Percentiles rank a stretch among this genome's conserved stretches.
phyloP scores from a whole-genome alignment of 2,113 vertebrate species.

The Lanius collurio region DNA sequence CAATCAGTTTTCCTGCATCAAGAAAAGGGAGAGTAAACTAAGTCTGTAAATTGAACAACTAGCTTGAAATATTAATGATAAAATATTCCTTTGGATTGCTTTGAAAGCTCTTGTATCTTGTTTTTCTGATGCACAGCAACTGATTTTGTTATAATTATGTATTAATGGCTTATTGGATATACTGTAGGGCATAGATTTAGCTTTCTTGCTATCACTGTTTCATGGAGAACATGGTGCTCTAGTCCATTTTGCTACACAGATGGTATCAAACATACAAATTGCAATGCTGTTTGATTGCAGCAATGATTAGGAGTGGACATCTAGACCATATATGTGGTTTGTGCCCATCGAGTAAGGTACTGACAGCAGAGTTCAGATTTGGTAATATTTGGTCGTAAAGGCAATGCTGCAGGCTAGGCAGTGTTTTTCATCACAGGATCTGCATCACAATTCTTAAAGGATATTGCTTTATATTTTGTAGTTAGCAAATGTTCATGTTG shows the following conservation, averaged over 20 bases:
- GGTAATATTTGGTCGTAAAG: background rate
- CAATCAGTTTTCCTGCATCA: background rate
- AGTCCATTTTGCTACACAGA: background rate
- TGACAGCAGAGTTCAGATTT: background rate
- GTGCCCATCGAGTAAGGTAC: background rate
- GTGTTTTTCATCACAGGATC: background rate
- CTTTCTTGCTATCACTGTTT: background rate
- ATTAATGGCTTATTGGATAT: background rate
- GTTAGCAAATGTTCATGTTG: background rate
- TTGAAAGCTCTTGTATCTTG: background rate
- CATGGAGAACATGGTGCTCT: background rate
- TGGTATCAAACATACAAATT: background rate
- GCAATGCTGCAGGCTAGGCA: background rate
- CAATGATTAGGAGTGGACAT: background rate
- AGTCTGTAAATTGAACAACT: background rate
- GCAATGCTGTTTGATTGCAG: background rate
- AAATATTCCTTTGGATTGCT: background rate
- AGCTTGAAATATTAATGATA: background rate
- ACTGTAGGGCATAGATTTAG: background rate
- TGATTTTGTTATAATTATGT: background rate
- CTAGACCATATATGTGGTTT: background rate
- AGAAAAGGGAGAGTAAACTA: background rate
- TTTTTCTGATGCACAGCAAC: background rate
- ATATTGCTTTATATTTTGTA: background rate
- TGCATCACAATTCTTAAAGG: background rate